phyloP scores from a whole-genome alignment of 2,113 vertebrate species.

The Hylia prasina region DNA sequence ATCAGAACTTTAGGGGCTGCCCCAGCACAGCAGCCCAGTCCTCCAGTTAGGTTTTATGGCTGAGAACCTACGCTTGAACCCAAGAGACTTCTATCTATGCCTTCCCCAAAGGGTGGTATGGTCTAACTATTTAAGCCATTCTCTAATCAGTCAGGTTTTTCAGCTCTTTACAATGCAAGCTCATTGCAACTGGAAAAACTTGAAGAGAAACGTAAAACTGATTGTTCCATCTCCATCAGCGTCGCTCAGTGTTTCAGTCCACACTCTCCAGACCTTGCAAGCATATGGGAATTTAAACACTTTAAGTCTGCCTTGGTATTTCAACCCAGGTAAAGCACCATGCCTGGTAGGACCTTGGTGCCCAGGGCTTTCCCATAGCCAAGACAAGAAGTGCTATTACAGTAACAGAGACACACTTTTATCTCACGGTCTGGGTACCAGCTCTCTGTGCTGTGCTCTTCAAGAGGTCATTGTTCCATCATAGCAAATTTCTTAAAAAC shows the following conservation, averaged over 20 bases:
- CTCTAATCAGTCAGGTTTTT: constrained; percentile 60
- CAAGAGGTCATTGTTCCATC: background rate
- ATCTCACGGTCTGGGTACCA: background rate
- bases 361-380: background rate
- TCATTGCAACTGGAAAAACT: constrained; percentile 69
- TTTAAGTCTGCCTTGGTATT: background rate
- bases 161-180: constrained; percentile 62
- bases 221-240: constrained; percentile 17
- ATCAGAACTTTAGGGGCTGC: background rate
- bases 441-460: constrained; percentile 7
- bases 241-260: background rate
- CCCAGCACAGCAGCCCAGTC: background rate
- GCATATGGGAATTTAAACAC: background rate
- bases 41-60: background rate
- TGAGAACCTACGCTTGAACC: background rate
- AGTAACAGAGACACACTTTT: background rate
- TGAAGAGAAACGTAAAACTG: constrained; percentile 59
- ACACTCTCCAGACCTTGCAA: background rate
- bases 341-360: background rate
- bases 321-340: background rate
- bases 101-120: background rate
- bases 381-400: constrained; percentile 45
- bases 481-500: background rate
- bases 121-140: constrained; percentile 66
- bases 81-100: background rate